Evolutionary conservation across 2,888 invertebrate species (phyloP).

Genomic region (Rhopalosiphum nymphaeae): DNA sequence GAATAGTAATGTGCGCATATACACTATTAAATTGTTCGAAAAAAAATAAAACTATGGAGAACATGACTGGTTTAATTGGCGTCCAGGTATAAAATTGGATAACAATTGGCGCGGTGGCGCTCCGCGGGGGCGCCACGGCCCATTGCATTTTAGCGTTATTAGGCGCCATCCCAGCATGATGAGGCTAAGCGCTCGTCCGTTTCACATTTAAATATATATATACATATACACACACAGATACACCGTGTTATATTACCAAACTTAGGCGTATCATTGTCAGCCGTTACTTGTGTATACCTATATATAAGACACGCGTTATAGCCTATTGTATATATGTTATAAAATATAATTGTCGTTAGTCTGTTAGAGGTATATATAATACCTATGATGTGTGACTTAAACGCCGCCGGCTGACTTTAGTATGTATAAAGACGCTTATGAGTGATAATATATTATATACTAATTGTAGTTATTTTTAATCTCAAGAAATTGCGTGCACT

Average conservation of each 20-base stretch:
- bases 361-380: neutral
- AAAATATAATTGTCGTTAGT: neutral
- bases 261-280: conserved; percentile 21
- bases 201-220: conserved; percentile 26
- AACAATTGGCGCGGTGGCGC: conserved; percentile 50
- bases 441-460: neutral
- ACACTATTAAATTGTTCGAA: neutral
- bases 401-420: neutral
- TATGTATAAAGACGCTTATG: neutral
- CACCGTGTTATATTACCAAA: neutral
- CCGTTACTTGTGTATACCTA: neutral
- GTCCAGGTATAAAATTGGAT: conserved; percentile 55
- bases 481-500: neutral
- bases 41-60: neutral
- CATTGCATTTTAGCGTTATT: conserved; percentile 39
- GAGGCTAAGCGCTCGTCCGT: conserved; percentile 32
- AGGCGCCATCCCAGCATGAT: conserved; percentile 60
- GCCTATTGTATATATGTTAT: neutral
- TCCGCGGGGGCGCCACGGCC: conserved; percentile 45
- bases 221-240: neutral
- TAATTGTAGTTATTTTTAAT: conserved; percentile 21
- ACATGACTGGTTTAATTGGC: conserved; percentile 56
- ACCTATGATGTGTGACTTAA: no score
- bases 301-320: neutral
- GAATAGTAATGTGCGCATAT: neutral